Base-by-base conservation (phyloP, 2,888 invertebrate species). In the Dimorphilus gyrociliatus region DNA sequence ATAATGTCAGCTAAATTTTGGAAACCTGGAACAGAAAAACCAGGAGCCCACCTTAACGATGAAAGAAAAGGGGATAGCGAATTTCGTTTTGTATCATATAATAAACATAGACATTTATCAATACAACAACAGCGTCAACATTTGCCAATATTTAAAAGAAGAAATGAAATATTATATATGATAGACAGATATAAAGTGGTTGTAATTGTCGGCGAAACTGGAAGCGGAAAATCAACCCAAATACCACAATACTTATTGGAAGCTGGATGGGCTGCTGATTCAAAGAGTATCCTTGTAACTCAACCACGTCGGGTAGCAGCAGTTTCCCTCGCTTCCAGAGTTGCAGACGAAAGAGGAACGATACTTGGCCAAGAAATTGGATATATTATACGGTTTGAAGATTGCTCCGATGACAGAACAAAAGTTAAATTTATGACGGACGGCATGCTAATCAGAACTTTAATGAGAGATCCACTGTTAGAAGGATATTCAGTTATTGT, bases 161-260 rank as follows among this genome's bases (percentile, higher is more conserved):
- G 78, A 34, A 78, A 76, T 53, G 81, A 90, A 47, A 80, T 94
- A 30, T 66, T 94, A 29, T 90, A 86, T 60, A 67, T 84, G 38
- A 62, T 92, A 47, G 88, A 97, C 61, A 77, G 78, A 41, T 78
- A 78, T 63, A 88, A 90, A 61, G 80, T 81, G 0, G 65, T 92
- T 26, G 74, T 97, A 30, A 65, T 71, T 15, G 61, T 69, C 24
- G 94, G 94, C 2, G 92, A 97, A 60, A 90, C 92, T 2, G 94
- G 94, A 16, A 82, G 57, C 47, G 90, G 92, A 19, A 85, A 94
- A 64, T 86, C 86, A 53, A 92, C 90, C 0, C 90, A 90, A 68
- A 74, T 90, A 39, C 85, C 86, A 28, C 71, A 94, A 79, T 94
- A 88, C 54, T 67, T 94, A 16, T 64, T 75, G 44, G 92, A 94